Evolutionary conservation across 2,113 vertebrate species (phyloP).

Genomic region (Mobula hypostoma): DNA sequence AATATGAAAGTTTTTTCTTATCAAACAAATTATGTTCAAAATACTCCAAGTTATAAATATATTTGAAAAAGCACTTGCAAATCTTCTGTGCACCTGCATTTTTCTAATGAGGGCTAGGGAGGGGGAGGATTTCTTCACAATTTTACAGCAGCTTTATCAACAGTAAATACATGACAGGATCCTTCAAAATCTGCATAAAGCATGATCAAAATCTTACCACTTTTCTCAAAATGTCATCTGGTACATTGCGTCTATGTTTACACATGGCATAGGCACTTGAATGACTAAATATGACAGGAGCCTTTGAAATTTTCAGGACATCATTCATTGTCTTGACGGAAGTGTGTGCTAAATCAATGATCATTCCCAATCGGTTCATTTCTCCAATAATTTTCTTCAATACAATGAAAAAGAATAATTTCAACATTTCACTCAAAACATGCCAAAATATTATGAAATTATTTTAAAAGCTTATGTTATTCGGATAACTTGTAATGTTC

Average conservation of each 20-base stretch:
- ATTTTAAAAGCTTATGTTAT: background rate
- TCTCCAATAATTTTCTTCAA: slow-evolving; percentile 68
- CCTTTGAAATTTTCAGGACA: slow-evolving; percentile 60
- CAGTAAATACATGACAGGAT: background rate
- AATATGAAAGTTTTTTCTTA: background rate
- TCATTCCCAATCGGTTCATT: slow-evolving; percentile 88
- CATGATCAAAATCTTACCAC: slow-evolving; percentile 64
- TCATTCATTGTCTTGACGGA: slow-evolving; percentile 69
- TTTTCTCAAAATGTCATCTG: slow-evolving; percentile 62
- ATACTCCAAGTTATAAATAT: background rate
- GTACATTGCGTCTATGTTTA: slow-evolving; percentile 67
- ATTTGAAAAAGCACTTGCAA: background rate
- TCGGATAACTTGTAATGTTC: background rate
- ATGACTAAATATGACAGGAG: slow-evolving; percentile 90
- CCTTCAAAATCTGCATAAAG: background rate
- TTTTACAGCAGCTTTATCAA: background rate
- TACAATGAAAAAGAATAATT: background rate
- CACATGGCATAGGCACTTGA: slow-evolving; percentile 76
- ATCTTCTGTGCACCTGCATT: background rate
- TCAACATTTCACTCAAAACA: background rate
- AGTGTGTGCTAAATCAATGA: slow-evolving; percentile 81
- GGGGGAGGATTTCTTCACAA: background rate
- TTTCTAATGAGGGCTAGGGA: too few relatives aligned
- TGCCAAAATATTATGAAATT: background rate
- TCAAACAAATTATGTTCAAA: background rate